Evolutionary conservation across 2,888 invertebrate species (phyloP).

Genomic region (Melanargia galathea): DNA sequence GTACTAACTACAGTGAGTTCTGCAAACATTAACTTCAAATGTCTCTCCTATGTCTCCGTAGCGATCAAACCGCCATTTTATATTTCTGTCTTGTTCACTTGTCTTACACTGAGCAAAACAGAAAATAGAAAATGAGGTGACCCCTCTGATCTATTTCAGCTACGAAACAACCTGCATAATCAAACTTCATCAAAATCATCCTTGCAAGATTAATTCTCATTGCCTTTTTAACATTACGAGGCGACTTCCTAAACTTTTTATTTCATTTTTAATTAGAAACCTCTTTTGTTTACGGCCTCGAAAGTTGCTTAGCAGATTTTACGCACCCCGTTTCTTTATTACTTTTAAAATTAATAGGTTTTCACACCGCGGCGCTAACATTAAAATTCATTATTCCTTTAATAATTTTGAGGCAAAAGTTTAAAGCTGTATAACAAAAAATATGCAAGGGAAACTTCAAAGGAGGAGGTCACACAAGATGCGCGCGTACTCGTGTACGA

Average conservation of each 20-base stretch:
- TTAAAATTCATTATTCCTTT: background rate
- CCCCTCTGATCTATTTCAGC: background rate
- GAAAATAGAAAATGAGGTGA: too few species aligned
- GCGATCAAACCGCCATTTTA: too few species aligned
- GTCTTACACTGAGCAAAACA: too few species aligned
- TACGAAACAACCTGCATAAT: background rate
- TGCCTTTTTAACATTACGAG: constrained; percentile 11
- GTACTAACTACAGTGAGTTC: background rate
- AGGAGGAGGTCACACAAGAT: too few species aligned
- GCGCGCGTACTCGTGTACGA: too few species aligned
- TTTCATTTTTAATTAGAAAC: constrained; percentile 29
- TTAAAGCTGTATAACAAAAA: too few species aligned
- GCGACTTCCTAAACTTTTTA: constrained; percentile 22
- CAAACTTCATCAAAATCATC: constrained; percentile 4
- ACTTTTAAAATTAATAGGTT: constrained; percentile 3
- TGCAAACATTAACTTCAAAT: background rate
- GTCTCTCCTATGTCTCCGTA: too few species aligned
- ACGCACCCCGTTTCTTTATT: constrained; percentile 5
- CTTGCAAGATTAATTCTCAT: constrained; percentile 4
- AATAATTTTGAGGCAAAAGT: too few species aligned
- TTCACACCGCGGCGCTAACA: background rate
- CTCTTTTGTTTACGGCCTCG: constrained; percentile 30
- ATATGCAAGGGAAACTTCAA: too few species aligned
- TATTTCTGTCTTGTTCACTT: too few species aligned
- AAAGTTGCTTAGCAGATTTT: constrained; percentile 23